These are phyloP conservation scores for Apostichopus californicus DNA, from an alignment of 35 echinoderm and acorn worm species.

Conservation along the genomic window DNA sequence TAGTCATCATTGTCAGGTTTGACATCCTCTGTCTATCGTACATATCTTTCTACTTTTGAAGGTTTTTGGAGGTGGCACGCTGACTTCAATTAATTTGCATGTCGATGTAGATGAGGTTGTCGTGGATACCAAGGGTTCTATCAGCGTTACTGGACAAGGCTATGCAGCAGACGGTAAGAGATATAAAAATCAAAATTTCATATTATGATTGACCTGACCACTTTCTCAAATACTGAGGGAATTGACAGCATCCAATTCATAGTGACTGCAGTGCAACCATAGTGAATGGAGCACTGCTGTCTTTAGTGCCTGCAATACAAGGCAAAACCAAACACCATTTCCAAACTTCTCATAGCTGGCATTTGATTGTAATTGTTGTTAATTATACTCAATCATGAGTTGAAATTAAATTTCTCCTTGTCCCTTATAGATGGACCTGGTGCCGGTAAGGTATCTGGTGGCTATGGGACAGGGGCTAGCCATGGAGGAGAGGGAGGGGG, in stretches of 20 bases:
- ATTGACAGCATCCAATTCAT: neutral
- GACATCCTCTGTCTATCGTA: neutral
- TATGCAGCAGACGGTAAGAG: slow-evolving; percentile 62
- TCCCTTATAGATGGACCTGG: slow-evolving; percentile 68
- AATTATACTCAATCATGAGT: no score
- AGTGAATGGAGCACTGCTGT: neutral
- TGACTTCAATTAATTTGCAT: slow-evolving; percentile 72
- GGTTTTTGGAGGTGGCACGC: slow-evolving; percentile 75
- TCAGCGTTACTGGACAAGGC: slow-evolving; percentile 60
- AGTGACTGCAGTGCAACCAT: neutral
- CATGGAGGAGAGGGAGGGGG: slow-evolving; percentile 85
- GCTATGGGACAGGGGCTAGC: slow-evolving; percentile 68
- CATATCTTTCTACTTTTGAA: slow-evolving; percentile 3
- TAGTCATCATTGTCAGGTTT: no score
- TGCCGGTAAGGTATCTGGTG: slow-evolving; percentile 57
- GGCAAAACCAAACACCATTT: no score
- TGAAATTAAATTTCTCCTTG: no score
- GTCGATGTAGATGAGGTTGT: slow-evolving; percentile 74
- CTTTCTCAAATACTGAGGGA: no score
- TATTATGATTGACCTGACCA: neutral
- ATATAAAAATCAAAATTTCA: neutral
- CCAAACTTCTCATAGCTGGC: no score
- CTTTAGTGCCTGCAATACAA: no score
- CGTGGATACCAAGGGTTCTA: slow-evolving; percentile 76
- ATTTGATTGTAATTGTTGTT: no score